A percentile compares a stretch with the other conserved stretches of the same genome.
These are phyloP conservation scores for Rhamnusium bicolor DNA, from an alignment of 2,888 invertebrate species.

Conservation along the genomic window DNA sequence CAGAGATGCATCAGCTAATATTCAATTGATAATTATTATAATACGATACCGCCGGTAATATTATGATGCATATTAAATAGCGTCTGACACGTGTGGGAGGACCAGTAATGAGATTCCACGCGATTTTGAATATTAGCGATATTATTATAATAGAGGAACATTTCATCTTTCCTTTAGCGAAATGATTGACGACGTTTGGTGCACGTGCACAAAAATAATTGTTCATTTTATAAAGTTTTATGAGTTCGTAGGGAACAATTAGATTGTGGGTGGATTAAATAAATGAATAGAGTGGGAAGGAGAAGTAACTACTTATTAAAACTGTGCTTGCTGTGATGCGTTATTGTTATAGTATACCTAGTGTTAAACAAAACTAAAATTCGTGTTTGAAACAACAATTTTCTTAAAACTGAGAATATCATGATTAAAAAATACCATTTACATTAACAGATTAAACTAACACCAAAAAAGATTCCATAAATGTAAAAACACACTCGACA, in stretches of 20 bases:
- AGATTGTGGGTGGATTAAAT: neutral
- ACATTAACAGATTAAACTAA: too few species aligned
- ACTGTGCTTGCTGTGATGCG: too few species aligned
- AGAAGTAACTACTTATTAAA: neutral
- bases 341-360: too few species aligned
- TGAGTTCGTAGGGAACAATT: neutral
- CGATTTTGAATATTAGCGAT: slow-evolving; percentile 21
- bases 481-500: too few species aligned
- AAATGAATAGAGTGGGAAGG: neutral
- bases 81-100: slow-evolving; percentile 40
- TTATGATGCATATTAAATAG: slow-evolving; percentile 39
- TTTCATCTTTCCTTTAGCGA: neutral
- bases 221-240: slow-evolving; percentile 10
- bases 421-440: too few species aligned
- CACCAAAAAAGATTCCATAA: too few species aligned
- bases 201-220: slow-evolving; percentile 25
- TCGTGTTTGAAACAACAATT: too few species aligned
- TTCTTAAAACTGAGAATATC: too few species aligned
- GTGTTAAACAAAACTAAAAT: too few species aligned
- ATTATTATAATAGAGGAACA: neutral
- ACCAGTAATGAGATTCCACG: slow-evolving; percentile 34
- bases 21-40: slow-evolving; percentile 50
- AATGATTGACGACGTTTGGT: slow-evolving; percentile 7
- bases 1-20: slow-evolving; percentile 46
- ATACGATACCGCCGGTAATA: slow-evolving; percentile 36